Evolutionary conservation across 2,888 invertebrate genomes (phyloP).

Genomic region (Stenichneumon culpator): DNA sequence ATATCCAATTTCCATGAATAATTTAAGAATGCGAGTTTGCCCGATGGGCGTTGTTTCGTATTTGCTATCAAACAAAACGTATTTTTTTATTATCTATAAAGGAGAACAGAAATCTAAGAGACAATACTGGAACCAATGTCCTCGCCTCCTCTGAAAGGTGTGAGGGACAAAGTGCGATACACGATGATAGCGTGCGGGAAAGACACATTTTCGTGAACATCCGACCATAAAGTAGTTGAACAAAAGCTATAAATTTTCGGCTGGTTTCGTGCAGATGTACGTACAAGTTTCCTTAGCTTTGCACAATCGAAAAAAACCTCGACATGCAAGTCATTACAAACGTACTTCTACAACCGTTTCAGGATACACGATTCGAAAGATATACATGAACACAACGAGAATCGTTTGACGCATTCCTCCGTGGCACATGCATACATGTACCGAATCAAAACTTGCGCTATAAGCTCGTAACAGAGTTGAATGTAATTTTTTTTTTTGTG

Average conservation of each 20-base stretch:
- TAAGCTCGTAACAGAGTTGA: background rate
- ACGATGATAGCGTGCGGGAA: constrained; percentile 57
- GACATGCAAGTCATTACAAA: constrained; percentile 46
- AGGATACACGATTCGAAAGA: constrained; percentile 7
- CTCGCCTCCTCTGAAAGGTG: too few species aligned
- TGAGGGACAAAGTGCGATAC: constrained; percentile 39
- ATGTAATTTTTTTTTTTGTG: constrained; percentile 28
- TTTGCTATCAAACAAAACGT: background rate
- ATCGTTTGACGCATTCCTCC: constrained; percentile 23
- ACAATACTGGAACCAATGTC: too few species aligned
- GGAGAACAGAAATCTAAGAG: too few species aligned
- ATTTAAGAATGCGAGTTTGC: constrained; percentile 33
- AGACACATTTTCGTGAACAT: constrained; percentile 67
- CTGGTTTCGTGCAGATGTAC: constrained; percentile 63
- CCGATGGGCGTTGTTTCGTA: constrained; percentile 3
- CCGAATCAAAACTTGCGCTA: constrained; percentile 20
- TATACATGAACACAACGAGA: constrained; percentile 25
- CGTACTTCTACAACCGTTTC: constrained; percentile 14
- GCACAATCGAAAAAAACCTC: constrained; percentile 31
- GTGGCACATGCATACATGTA: background rate
- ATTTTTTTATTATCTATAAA: too few species aligned
- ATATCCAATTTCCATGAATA: constrained; percentile 41
- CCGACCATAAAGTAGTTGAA: constrained; percentile 70
- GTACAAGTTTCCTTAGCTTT: constrained; percentile 10
- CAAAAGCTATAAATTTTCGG: constrained; percentile 73